Percentiles rank a stretch among this genome's conserved stretches.
Evolutionary conservation across 2,888 invertebrate genomes (phyloP).

Genomic region (Dinocampus coccinellae): DNA sequence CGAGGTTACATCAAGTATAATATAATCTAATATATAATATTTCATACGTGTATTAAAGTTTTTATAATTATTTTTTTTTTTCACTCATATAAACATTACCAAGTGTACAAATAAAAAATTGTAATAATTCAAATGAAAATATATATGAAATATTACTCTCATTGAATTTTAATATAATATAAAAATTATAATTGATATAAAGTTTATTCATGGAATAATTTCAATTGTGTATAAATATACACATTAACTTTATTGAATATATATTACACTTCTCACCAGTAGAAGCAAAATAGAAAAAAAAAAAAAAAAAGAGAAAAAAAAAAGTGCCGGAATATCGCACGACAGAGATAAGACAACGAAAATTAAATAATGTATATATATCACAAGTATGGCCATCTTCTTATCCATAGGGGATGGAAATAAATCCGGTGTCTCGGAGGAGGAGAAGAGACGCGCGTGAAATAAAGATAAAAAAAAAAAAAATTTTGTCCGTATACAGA

Average conservation of each 20-base stretch:
- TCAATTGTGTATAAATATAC: no score
- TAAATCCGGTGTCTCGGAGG: conserved; percentile 16
- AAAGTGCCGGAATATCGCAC: not conserved
- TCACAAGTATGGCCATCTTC: not conserved
- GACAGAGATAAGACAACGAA: conserved; percentile 27
- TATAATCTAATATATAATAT: no score
- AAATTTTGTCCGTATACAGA: not conserved
- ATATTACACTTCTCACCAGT: not conserved
- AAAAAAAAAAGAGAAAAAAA: not conserved
- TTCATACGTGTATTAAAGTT: not conserved
- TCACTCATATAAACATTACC: not conserved
- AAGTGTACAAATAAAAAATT: no score
- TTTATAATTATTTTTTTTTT: not conserved
- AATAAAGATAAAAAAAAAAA: conserved; percentile 27
- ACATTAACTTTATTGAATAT: no score
- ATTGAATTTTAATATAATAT: no score
- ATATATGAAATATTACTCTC: no score
- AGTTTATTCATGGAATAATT: no score
- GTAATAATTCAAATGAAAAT: no score
- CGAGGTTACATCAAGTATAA: not conserved
- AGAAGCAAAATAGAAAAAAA: not conserved
- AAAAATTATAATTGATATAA: no score
- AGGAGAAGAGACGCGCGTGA: conserved; percentile 8
- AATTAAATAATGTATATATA: conserved; percentile 31
- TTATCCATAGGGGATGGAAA: conserved; percentile 20